These are phyloP conservation scores for Irena cyanogastra DNA, from an alignment of 2,113 vertebrate species.

Conservation along the genomic window DNA sequence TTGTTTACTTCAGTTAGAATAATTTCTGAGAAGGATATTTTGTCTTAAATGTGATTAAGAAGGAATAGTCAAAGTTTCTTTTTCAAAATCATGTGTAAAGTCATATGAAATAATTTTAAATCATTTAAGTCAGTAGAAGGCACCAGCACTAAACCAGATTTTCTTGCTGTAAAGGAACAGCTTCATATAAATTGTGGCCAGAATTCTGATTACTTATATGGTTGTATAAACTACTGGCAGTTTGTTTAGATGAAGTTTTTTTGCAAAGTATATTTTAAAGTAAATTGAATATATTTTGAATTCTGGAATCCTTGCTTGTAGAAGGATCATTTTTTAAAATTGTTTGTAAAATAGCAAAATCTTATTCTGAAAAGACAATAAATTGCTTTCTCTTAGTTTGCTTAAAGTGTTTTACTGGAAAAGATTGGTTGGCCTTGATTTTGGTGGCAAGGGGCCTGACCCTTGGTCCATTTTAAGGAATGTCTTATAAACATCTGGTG, in stretches of 20 bases:
- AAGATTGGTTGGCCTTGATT: background rate
- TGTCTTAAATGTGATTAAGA: background rate
- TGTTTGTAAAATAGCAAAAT: background rate
- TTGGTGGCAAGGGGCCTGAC: background rate
- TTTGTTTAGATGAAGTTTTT: background rate
- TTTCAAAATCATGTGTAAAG: background rate
- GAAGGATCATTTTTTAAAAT: background rate
- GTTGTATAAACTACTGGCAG: background rate
- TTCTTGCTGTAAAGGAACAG: background rate
- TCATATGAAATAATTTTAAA: background rate
- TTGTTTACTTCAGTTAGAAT: background rate
- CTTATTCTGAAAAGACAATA: background rate
- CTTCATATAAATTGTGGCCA: background rate
- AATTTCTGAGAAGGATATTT: background rate
- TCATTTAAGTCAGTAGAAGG: background rate
- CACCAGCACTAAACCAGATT: background rate
- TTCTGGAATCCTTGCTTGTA: constrained; percentile 14
- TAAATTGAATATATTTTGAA: constrained; percentile 33
- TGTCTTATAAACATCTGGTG: background rate
- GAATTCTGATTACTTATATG: background rate
- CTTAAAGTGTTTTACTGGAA: background rate
- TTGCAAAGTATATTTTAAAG: constrained; percentile 4
- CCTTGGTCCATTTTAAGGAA: background rate
- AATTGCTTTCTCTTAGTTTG: background rate
- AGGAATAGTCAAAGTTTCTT: background rate